phyloP scores from a whole-genome alignment of 53 echinoderm and acorn worm genomes.

The Henricia sp. region DNA sequence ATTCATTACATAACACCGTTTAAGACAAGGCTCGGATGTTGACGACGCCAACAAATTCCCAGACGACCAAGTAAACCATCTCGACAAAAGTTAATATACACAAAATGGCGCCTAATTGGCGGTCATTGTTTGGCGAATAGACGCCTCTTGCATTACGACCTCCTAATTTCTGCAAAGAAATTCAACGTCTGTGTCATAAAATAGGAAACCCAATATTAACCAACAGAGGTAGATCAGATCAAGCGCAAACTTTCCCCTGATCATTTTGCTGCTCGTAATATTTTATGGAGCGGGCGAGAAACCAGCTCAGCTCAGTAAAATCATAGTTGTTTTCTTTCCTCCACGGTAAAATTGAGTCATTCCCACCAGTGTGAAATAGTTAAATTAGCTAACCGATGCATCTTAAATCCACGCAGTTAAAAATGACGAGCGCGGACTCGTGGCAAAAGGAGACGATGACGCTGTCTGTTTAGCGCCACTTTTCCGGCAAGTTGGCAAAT shows the following conservation, averaged over 20 bases:
- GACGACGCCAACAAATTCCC: constrained; percentile 23
- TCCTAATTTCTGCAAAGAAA: neutral
- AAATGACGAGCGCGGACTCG: neutral
- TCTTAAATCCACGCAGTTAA: neutral
- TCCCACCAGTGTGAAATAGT: constrained; percentile 22
- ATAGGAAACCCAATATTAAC: too few species aligned
- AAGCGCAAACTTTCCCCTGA: too few species aligned
- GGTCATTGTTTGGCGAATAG: neutral
- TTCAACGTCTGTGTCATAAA: too few species aligned
- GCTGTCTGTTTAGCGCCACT: neutral
- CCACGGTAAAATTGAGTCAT: too few species aligned
- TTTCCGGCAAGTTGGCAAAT: neutral
- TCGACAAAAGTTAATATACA: constrained; percentile 30
- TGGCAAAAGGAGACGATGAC: neutral
- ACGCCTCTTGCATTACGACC: neutral
- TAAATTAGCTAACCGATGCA: constrained; percentile 9
- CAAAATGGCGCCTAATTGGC: constrained; percentile 51
- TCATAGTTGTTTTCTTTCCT: too few species aligned
- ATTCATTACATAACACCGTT: constrained; percentile 55
- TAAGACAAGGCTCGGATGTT: neutral
- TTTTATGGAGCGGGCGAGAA: too few species aligned
- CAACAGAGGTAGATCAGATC: too few species aligned
- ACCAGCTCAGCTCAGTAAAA: too few species aligned
- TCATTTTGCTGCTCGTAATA: too few species aligned
- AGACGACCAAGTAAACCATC: constrained; percentile 38